Evolutionary conservation across 2,888 invertebrate genomes (phyloP).

Genomic region (Andrena marginata): DNA sequence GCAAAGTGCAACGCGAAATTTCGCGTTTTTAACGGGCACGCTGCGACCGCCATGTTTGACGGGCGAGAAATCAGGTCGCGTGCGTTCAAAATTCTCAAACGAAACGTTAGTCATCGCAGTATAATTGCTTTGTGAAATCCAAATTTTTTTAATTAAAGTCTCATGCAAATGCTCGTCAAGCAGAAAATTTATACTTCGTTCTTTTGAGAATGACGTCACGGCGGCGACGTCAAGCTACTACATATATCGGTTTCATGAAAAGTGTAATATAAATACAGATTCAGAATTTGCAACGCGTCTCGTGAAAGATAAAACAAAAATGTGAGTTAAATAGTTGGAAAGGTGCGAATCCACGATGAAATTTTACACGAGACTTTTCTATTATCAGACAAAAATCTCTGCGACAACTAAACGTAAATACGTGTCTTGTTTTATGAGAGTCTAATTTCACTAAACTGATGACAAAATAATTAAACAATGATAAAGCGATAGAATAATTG

Average conservation of each 20-base stretch:
- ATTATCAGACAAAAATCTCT: neutral
- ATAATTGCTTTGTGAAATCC: neutral
- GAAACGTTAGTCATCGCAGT: neutral
- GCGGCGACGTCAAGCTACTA: neutral
- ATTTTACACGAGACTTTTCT: no score
- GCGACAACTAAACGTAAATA: neutral
- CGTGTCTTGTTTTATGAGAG: no score
- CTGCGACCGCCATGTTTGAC: conserved; percentile 22
- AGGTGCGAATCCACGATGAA: no score
- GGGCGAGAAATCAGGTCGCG: conserved; percentile 9
- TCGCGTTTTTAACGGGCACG: conserved; percentile 25
- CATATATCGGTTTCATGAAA: neutral
- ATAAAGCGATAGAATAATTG: no score
- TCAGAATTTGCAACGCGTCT: neutral
- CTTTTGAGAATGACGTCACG: neutral
- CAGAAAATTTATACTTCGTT: no score
- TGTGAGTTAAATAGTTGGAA: no score
- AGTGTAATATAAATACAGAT: no score
- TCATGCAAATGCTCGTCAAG: no score
- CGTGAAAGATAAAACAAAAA: neutral
- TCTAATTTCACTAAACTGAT: no score
- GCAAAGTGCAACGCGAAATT: conserved; percentile 39
- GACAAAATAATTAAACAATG: no score
- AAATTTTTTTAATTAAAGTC: no score
- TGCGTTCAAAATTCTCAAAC: neutral